A percentile compares a stretch with the other conserved stretches of the same genome.
Evolutionary conservation across 2,888 invertebrate species (phyloP).

Genomic region (Amblyjoppa fuscipennis): DNA sequence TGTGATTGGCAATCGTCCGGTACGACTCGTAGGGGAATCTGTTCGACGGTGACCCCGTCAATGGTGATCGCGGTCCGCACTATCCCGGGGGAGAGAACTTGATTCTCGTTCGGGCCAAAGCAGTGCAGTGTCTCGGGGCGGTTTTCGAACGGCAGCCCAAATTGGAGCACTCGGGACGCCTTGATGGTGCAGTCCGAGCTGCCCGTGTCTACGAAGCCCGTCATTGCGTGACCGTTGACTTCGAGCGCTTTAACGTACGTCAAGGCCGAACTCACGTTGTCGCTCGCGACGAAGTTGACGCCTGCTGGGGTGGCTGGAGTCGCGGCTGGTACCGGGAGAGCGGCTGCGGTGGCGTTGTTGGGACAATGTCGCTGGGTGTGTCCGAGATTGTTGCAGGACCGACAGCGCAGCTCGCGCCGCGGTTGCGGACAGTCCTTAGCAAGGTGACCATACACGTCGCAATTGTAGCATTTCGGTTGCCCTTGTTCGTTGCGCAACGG

Average conservation of each 20-base stretch:
- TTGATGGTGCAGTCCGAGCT: slow-evolving; percentile 65
- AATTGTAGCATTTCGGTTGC: not conserved
- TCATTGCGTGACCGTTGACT: slow-evolving; percentile 2
- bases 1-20: slow-evolving; percentile 37
- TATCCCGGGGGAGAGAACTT: slow-evolving; percentile 10
- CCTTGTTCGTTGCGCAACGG: not conserved
- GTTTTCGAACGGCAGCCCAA: slow-evolving; percentile 32
- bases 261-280: not conserved
- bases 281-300: slow-evolving; percentile 2
- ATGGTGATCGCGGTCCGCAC: slow-evolving; percentile 14
- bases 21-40: slow-evolving; percentile 25
- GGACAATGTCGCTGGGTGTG: not conserved
- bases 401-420: not conserved
- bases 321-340: not conserved
- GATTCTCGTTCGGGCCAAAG: slow-evolving; percentile 21
- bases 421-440: not conserved
- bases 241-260: slow-evolving; percentile 29
- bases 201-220: too few relatives aligned
- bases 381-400: not conserved
- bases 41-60: slow-evolving; percentile 28
- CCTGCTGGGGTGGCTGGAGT: not conserved
- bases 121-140: not conserved
- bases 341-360: not conserved
- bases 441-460: not conserved
- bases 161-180: slow-evolving; percentile 58